A percentile compares a stretch with the other conserved stretches of the same genome.
phyloP scores from a whole-genome alignment of 2,797 vertebrate species.

The Atherinosoma microstoma region DNA sequence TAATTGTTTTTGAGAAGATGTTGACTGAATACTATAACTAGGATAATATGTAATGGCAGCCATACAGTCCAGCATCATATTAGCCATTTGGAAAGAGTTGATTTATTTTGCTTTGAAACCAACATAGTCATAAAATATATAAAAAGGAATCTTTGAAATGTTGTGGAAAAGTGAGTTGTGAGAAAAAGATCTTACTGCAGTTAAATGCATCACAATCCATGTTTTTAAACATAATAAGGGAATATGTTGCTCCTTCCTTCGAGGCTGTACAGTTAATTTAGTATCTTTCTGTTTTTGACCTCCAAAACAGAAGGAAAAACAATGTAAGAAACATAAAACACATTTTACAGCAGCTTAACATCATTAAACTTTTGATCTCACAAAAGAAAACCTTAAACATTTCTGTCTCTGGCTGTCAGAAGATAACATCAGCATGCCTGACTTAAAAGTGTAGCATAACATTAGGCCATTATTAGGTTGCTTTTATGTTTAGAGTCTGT shows the following conservation, averaged over 20 bases:
- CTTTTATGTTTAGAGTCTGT: neutral
- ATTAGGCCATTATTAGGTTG: neutral
- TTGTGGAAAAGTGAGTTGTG: neutral
- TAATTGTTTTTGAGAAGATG: neutral
- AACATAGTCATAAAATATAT: neutral
- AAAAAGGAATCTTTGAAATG: neutral
- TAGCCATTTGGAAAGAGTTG: neutral
- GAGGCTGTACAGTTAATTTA: no score
- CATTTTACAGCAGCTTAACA: no score
- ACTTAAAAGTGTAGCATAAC: neutral
- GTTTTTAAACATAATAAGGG: no score
- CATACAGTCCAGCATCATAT: neutral
- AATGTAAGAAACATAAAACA: neutral
- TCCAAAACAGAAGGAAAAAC: neutral
- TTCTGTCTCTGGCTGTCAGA: neutral
- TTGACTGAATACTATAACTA: neutral
- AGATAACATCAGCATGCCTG: neutral
- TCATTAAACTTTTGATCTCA: no score
- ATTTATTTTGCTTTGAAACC: neutral
- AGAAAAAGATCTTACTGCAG: neutral
- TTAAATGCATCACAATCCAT: no score
- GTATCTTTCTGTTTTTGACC: no score
- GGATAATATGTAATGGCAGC: neutral
- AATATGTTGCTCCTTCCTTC: no score
- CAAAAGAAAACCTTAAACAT: neutral